Evolutionary conservation across 2,113 vertebrate species (phyloP).

Genomic region (Sinocyclocheilus rhinocerous): DNA sequence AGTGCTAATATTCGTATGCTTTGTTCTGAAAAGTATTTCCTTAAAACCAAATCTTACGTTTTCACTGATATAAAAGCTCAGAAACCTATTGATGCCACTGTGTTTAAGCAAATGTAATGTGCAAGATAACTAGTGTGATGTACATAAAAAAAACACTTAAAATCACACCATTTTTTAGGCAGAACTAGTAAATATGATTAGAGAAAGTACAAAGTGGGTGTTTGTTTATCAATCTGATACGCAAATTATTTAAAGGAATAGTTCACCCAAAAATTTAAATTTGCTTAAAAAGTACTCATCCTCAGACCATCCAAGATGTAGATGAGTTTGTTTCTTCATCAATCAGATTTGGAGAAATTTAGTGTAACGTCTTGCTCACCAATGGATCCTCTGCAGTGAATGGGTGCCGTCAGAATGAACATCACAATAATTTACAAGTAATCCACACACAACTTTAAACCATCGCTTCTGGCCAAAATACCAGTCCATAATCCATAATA

Average conservation of each 20-base stretch:
- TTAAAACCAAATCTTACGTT: background rate
- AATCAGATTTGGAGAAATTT: background rate
- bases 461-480: background rate
- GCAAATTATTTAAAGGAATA: background rate
- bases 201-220: background rate
- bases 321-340: background rate
- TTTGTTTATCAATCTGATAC: background rate
- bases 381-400: background rate
- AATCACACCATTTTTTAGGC: background rate
- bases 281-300: no score
- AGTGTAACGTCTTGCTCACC: background rate
- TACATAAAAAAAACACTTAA: background rate
- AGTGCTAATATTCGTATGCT: background rate
- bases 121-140: background rate
- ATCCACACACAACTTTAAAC: background rate
- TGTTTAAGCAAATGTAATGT: background rate
- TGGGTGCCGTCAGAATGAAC: background rate
- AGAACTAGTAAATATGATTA: background rate
- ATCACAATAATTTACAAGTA: background rate
- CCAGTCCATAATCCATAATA: background rate
- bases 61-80: background rate
- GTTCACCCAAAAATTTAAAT: no score
- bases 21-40: background rate
- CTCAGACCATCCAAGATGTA: background rate
- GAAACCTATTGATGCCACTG: no score